phyloP scores from a whole-genome alignment of 2,888 invertebrate species.

The Ariolimax columbianus region DNA sequence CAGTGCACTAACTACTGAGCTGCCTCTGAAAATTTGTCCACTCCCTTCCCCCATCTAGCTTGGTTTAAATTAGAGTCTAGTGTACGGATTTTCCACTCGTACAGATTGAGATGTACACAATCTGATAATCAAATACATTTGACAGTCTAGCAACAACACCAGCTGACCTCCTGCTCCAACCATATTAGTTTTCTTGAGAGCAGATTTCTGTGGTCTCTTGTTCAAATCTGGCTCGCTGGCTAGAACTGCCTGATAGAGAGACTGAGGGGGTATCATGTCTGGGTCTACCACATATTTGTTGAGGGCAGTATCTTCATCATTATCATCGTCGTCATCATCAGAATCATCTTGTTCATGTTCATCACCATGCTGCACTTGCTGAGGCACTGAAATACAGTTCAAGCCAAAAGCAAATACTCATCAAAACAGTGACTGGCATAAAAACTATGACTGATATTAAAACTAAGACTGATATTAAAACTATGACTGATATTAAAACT shows the following conservation, averaged over 20 bases:
- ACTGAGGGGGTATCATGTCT: constrained; percentile 49
- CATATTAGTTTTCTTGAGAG: constrained; percentile 69
- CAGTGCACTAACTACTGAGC: no score
- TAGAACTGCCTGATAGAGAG: constrained; percentile 72
- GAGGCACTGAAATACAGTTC: constrained; percentile 22
- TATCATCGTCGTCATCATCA: constrained; percentile 53
- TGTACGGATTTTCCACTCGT: no score
- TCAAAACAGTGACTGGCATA: no score
- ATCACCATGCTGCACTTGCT: constrained; percentile 43
- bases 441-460: no score
- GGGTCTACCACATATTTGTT: constrained; percentile 48
- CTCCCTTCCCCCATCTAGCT: no score
- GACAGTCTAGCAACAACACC: background rate
- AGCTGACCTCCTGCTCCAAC: background rate
- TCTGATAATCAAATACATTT: no score
- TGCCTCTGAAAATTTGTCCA: no score
- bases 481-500: no score
- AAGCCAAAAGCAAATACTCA: background rate
- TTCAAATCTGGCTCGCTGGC: constrained; percentile 78
- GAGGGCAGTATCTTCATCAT: constrained; percentile 43
- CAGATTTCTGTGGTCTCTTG: constrained; percentile 78
- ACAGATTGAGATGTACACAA: no score
- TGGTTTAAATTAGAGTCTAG: no score
- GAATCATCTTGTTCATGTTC: constrained; percentile 51
- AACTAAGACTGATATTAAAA: no score